Evolutionary conservation across 2,888 invertebrate genomes (phyloP).

Genomic region (Platycheirus albimanus): DNA sequence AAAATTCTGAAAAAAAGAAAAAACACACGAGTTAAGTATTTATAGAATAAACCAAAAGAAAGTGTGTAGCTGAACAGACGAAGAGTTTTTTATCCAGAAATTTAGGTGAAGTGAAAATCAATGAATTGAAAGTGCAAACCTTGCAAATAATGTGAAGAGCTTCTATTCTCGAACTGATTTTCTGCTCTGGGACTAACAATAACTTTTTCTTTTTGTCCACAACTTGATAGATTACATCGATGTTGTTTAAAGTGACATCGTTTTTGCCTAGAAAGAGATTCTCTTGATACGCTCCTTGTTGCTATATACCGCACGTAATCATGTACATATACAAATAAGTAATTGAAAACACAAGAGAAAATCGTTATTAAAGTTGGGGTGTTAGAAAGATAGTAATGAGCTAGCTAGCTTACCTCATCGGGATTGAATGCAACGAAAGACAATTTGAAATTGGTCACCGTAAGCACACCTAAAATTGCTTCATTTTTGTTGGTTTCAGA

Average conservation of each 20-base stretch:
- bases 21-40: conserved; percentile 53
- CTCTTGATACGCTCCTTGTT: conserved; percentile 79
- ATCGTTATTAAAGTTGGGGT: background rate
- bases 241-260: conserved; percentile 82
- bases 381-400: background rate
- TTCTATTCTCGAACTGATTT: conserved; percentile 81
- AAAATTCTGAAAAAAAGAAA: conserved; percentile 88
- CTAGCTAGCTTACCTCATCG: conserved; percentile 35
- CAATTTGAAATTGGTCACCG: conserved; percentile 96
- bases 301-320: conserved; percentile 62
- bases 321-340: no score
- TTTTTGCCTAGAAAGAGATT: conserved; percentile 80
- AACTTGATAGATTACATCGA: conserved; percentile 82
- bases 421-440: conserved; percentile 88
- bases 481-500: conserved; percentile 87
- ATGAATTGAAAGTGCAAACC: conserved; percentile 61
- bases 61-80: background rate
- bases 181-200: conserved; percentile 79
- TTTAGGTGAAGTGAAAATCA: conserved; percentile 52
- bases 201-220: conserved; percentile 79
- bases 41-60: conserved; percentile 8
- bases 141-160: conserved; percentile 82
- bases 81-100: conserved; percentile 28
- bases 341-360: background rate
- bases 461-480: conserved; percentile 91